Evolutionary conservation across 2,797 vertebrate genomes (phyloP), one percentile per base, ranked within the genome.

Genomic region (Apodemus agrarius): DNA sequence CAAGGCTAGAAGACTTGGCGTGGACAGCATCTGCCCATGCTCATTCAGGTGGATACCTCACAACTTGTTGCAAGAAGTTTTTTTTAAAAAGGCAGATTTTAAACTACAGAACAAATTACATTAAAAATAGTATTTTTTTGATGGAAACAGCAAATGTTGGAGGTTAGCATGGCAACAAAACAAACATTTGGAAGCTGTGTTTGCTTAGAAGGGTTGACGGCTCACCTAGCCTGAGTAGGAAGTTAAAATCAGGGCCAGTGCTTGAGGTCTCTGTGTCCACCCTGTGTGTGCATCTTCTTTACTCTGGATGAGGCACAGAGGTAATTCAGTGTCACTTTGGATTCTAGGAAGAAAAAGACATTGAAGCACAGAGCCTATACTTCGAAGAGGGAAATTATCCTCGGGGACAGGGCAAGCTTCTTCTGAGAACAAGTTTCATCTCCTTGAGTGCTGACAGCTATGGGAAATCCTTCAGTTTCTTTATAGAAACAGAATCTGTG

Each of bases 71-170:
- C 67, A 76, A 22, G 11, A 26, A 83, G n/a, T n/a, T n/a, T n/a
- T n/a, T n/a, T n/a, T n/a, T n/a, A n/a, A n/a, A n/a, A n/a, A n/a
- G n/a, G n/a, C 4, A 76, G 29, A 72, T 0, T 83, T 40, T 84
- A 86, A 92, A 93, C 29, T 74, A 1, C n/a, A 78, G 93, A 88
- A 63, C 43, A 93, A 95, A 90, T 40, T n/a, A 92, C 79, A 94
- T 13, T 40, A 29, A 29, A 92, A 83, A 85, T 2, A 54, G 19
- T 22, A n/a, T 81, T 90, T 76, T 49, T 40, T 89, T n/a, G 54
- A 89, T 24, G 49, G 78, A 95, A 94, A 74, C 29, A 79, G 19
- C 46, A 80, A 97, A 90, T 75, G 12, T 74, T 82, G 49, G 31
- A 46, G 21, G 34, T 21, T 46, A 87, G 90, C 40, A 10, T 86